A percentile compares a stretch with the other conserved stretches of the same genome.
Evolutionary conservation across 35 echinoderm and acorn worm species (phyloP).

Genomic region (Diadema setosum): DNA sequence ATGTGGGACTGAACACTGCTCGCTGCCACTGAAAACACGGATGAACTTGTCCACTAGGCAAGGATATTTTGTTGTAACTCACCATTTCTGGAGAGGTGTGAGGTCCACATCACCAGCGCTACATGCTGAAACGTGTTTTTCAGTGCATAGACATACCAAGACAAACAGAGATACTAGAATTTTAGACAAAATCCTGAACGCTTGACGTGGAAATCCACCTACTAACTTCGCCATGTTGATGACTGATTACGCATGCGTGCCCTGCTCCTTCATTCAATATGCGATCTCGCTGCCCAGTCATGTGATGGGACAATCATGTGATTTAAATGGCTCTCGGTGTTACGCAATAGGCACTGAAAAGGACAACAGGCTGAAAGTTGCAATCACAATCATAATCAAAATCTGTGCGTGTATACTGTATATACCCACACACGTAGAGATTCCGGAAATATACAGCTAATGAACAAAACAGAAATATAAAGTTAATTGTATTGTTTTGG

Average conservation of each 20-base stretch:
- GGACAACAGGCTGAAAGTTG: no score
- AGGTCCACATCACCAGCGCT: constrained; percentile 10
- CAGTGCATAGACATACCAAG: background rate
- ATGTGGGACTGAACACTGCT: background rate
- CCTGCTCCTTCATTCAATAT: background rate
- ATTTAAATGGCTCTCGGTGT: background rate
- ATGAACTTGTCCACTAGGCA: background rate
- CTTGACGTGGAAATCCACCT: background rate
- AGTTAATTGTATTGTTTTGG: no score
- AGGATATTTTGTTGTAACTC: background rate
- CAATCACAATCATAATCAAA: no score
- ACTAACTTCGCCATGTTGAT: constrained; percentile 10
- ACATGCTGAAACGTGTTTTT: background rate
- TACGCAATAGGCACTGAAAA: no score
- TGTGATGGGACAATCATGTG: background rate
- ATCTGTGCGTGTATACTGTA: no score
- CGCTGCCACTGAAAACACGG: background rate
- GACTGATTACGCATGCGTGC: background rate
- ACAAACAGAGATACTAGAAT: background rate
- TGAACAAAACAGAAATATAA: no score
- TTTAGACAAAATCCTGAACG: background rate
- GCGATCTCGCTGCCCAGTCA: background rate
- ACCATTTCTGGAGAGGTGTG: constrained; percentile 19
- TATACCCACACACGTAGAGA: no score
- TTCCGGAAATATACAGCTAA: no score